phyloP scores from a whole-genome alignment of 2,888 invertebrate genomes.

The Germaria angustata region DNA sequence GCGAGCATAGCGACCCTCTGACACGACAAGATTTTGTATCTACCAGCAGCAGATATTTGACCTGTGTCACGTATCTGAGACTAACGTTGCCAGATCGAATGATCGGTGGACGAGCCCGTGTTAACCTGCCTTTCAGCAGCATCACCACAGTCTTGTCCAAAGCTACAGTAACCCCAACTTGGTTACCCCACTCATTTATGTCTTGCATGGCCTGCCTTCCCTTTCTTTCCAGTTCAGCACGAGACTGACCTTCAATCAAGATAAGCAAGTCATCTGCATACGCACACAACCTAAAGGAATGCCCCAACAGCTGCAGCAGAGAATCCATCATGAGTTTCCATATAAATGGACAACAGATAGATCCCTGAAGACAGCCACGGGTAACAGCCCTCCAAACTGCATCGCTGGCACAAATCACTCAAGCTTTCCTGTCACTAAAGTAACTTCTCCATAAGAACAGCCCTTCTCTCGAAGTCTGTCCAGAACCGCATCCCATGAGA shows the following conservation, averaged over 20 bases:
- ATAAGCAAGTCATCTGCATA: not conserved
- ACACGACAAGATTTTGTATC: not conserved
- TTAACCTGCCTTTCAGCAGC: no score
- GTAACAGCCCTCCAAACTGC: not conserved
- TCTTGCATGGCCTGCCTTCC: not conserved
- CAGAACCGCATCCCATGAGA: conserved; percentile 42
- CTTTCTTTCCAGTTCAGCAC: not conserved
- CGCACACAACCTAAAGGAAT: not conserved
- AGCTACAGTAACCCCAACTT: not conserved
- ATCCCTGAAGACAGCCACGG: conserved; percentile 62
- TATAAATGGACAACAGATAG: conserved; percentile 61
- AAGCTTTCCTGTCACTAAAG: conserved; percentile 10
- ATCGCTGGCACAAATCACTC: not conserved
- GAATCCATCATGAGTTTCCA: conserved; percentile 66
- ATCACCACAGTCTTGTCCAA: no score
- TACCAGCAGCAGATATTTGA: not conserved
- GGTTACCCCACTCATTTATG: not conserved
- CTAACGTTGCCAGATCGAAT: no score
- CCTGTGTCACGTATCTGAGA: no score
- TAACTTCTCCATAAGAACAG: conserved; percentile 21
- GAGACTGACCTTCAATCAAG: not conserved
- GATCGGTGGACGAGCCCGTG: no score
- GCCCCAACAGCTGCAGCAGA: not conserved
- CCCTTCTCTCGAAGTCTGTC: conserved; percentile 13
- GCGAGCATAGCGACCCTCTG: not conserved